A percentile compares a stretch with the other conserved stretches of the same genome.
Conservation (phyloP, 2,113 vertebrate genomes). For the Oenanthe melanoleuca region DNA sequence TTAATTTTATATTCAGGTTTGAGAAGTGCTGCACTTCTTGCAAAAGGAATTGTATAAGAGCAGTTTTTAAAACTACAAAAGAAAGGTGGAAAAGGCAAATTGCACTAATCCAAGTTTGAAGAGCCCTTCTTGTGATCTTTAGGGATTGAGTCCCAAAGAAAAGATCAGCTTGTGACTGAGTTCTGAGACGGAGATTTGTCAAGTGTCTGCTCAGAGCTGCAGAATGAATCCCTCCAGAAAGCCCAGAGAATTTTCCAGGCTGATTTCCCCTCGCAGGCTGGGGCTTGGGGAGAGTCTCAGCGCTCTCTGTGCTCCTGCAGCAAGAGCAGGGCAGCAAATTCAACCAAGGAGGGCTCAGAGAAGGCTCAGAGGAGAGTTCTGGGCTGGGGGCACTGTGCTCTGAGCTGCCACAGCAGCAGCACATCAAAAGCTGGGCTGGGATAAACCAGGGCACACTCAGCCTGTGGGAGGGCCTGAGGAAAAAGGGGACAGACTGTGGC, state of each 20-base stretch:
- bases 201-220: not conserved
- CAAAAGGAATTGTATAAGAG: constrained; percentile 40
- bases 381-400: not conserved
- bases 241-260: not conserved
- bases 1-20: constrained; percentile 55
- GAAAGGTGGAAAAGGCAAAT: constrained; percentile 54
- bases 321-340: not conserved
- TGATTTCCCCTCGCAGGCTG: not conserved
- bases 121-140: constrained; percentile 50
- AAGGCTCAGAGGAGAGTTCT: not conserved
- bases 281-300: not conserved
- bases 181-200: not conserved
- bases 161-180: constrained; percentile 20
- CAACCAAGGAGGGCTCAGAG: not conserved
- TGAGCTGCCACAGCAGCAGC: not conserved
- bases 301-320: not conserved
- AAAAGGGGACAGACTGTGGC: not conserved
- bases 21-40: constrained; percentile 48
- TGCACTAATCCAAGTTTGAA: constrained; percentile 48
- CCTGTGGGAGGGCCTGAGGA: not conserved
- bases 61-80: constrained; percentile 45
- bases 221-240: not conserved
- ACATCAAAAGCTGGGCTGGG: not conserved
- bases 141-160: constrained; percentile 13
- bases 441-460: not conserved